Base-by-base conservation (phyloP, 2,888 invertebrate genomes). In the Amblyjoppa fuscipennis region DNA sequence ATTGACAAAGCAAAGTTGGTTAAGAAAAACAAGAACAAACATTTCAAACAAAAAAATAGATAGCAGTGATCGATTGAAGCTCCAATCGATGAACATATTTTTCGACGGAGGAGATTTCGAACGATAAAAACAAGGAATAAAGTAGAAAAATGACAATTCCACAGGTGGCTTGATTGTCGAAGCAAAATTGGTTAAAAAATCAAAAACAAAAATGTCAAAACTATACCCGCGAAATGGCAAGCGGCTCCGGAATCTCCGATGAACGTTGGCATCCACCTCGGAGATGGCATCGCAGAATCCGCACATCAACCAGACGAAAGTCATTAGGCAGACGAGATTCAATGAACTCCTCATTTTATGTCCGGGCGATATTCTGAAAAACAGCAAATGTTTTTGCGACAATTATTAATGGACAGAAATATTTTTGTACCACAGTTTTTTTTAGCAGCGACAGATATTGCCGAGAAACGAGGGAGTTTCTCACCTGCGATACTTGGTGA, bases 241-340 rank as follows among this genome's bases (percentile, higher is more conserved):
- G 45, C 76, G 85, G 53, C 83, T 83, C 28, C 82, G 79, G 56
- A 90, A 82, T 71, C 89, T 89, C 28, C 89, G 90, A 74, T 88
- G 89, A 25, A 85, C 53, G 31, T 89, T 88, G 20, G 80, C 71
- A 38, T 87, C 78, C 16, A 87, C 78, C 66, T 89, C 89, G 13
- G 91, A 85, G 5, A 87, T 86, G 28, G 89, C 85, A 28, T 88
- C 88, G 71, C 88, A 90, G 74, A 88, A 87, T 79, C 86, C 90
- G 31, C 74, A 88, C 9, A 90, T 79, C 31, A 91, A 69, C 83
- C 89, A 89, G 51, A 90, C 68, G 70, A 88, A 70, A 31, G 87
- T 85, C 87, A 91, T 84, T 64, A 85, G 76, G 77, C 84, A 88
- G 71, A 88, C 86, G 20, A 91, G n/a, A n/a, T 81, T 83, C 25